Conservation (phyloP, 2,888 invertebrate species). For the Tryphoninae sp. region DNA sequence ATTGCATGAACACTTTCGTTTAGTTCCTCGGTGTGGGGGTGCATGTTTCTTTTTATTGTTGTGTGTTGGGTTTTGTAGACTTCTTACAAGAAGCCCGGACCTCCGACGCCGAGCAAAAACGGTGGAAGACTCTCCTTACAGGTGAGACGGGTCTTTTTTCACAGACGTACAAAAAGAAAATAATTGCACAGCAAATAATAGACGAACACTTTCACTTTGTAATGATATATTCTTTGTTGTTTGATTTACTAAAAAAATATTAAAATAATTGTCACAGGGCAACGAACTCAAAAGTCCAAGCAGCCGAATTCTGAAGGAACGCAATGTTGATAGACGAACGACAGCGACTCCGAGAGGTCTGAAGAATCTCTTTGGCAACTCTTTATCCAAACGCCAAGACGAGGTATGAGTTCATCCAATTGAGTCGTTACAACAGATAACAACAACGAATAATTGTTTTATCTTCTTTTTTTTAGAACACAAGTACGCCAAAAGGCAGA, state of each 20-base stretch:
- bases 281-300: conserved; percentile 75
- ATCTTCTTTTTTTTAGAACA: conserved; percentile 66
- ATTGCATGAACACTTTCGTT: conserved; percentile 21
- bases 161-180: not conserved
- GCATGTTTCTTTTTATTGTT: conserved; percentile 53
- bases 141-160: conserved; percentile 79
- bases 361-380: conserved; percentile 72
- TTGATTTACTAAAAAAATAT: conserved; percentile 9
- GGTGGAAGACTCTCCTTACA: conserved; percentile 88
- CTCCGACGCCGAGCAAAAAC: conserved; percentile 93
- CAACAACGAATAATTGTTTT: not conserved
- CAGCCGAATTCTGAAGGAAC: conserved; percentile 73
- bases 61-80: conserved; percentile 82
- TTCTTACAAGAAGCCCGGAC: conserved; percentile 92
- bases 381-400: conserved; percentile 73
- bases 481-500: conserved; percentile 72
- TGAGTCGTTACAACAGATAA: too few relatives aligned
- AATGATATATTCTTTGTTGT: not conserved
- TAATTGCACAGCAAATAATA: not conserved
- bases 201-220: not conserved
- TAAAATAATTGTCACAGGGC: conserved; percentile 66
- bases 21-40: conserved; percentile 48
- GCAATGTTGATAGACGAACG: conserved; percentile 74
- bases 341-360: conserved; percentile 76
- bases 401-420: conserved; percentile 69